These are phyloP conservation scores for Hycleus phaleratus DNA, from an alignment of 1,140 invertebrate genomes.

Conservation along the genomic window DNA sequence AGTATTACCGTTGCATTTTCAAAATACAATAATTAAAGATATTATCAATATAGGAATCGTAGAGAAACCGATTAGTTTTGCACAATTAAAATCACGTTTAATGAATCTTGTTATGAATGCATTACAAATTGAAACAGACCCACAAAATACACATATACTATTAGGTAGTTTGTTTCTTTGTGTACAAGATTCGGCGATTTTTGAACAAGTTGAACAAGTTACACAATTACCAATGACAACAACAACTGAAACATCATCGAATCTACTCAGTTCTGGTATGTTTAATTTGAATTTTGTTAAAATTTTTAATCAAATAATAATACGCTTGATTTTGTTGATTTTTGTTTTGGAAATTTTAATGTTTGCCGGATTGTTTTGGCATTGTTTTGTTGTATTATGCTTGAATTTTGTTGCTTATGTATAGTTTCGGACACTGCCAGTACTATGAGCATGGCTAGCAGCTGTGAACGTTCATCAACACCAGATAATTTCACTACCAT, in stretches of 20 bases:
- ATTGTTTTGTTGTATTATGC: constrained; percentile 14
- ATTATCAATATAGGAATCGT: constrained; percentile 43
- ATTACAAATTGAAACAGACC: constrained; percentile 77
- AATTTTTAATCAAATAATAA: background rate
- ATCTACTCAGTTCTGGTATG: constrained; percentile 66
- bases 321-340: background rate
- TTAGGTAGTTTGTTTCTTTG: constrained; percentile 70
- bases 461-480: constrained; percentile 30
- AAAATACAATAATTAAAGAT: constrained; percentile 70
- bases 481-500: constrained; percentile 24
- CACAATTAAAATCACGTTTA: constrained; percentile 70
- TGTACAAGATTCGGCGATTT: constrained; percentile 73
- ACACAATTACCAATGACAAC: constrained; percentile 41
- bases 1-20: constrained; percentile 85
- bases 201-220: constrained; percentile 63
- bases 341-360: constrained; percentile 7
- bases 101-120: constrained; percentile 82
- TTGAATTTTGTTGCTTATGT: constrained; percentile 29
- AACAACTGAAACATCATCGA: constrained; percentile 49
- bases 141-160: constrained; percentile 84
- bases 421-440: constrained; percentile 39
- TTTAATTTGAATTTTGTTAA: constrained; percentile 3
- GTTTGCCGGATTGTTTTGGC: constrained; percentile 5
- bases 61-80: constrained; percentile 56
- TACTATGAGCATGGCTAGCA: constrained; percentile 38